These are phyloP conservation scores for Megalonaias nervosa DNA, from an alignment of 1,140 invertebrate genomes.

Conservation along the genomic window DNA sequence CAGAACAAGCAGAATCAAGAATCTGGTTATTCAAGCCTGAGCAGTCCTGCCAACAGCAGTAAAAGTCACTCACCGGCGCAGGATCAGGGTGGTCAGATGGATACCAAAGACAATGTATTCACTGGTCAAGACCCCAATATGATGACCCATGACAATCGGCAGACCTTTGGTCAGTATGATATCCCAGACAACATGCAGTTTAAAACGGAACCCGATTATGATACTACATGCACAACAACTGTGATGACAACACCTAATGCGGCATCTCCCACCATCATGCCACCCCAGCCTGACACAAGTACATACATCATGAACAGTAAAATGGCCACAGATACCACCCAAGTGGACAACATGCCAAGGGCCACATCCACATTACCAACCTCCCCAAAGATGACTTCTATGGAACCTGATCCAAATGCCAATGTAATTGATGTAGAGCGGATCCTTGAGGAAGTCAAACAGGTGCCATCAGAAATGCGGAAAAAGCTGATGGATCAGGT, in stretches of 20 bases:
- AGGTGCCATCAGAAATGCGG: slow-evolving; percentile 88
- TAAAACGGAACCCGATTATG: too few species aligned
- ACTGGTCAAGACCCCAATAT: too few species aligned
- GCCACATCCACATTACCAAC: too few species aligned
- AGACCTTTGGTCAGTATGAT: too few species aligned
- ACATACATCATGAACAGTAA: too few species aligned
- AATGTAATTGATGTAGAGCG: slow-evolving; percentile 42
- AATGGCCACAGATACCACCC: too few species aligned
- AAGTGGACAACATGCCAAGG: too few species aligned
- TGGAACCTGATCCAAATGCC: slow-evolving; percentile 18
- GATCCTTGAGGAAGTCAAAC: slow-evolving; percentile 65
- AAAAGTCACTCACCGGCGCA: slow-evolving; percentile 46
- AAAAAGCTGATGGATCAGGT: slow-evolving; percentile 62
- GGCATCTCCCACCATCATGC: slow-evolving; percentile 21
- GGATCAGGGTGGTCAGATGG: slow-evolving; percentile 28
- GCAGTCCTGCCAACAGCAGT: slow-evolving; percentile 35
- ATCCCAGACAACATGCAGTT: too few species aligned
- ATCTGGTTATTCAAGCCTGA: slow-evolving; percentile 5
- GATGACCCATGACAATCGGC: too few species aligned
- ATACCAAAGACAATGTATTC: too few species aligned
- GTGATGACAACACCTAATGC: slow-evolving; percentile 5
- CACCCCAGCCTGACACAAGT: background rate
- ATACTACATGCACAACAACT: too few species aligned
- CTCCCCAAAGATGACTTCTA: too few species aligned
- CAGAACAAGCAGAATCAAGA: slow-evolving; percentile 26